These are phyloP conservation scores for Epinephelus moara DNA, from an alignment of 2,113 vertebrate species.

Conservation along the genomic window DNA sequence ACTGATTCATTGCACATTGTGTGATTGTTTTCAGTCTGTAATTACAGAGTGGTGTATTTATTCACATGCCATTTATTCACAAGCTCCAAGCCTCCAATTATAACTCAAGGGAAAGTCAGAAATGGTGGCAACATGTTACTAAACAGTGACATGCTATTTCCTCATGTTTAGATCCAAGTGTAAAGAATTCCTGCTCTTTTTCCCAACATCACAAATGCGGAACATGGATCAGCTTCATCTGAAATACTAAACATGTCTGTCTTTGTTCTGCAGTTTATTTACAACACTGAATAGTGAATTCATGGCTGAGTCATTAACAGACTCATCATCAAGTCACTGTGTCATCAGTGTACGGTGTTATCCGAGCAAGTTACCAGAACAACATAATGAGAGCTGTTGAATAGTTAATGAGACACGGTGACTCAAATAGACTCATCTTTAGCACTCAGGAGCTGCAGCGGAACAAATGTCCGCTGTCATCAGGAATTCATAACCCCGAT, in stretches of 20 bases:
- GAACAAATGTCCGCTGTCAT: conserved; percentile 13
- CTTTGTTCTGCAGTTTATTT: conserved; percentile 5
- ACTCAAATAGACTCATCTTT: conserved; percentile 8
- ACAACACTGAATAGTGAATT: fast-evolving
- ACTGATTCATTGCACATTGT: conserved; percentile 23
- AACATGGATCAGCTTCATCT: too few relatives aligned
- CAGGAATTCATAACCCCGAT: conserved; percentile 6
- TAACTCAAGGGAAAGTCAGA: not conserved
- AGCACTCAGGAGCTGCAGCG: not conserved
- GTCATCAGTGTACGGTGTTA: not conserved
- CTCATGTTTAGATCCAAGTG: not conserved
- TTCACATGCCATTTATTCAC: not conserved
- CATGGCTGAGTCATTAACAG: not conserved
- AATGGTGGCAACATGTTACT: not conserved
- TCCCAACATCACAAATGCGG: not conserved
- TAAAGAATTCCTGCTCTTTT: not conserved
- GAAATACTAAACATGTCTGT: not conserved
- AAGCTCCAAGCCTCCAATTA: not conserved
- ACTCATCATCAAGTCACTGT: not conserved
- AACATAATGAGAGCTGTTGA: conserved; percentile 18
- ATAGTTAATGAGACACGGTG: conserved; percentile 21
- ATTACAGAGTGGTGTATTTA: not conserved
- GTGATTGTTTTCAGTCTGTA: conserved; percentile 11
- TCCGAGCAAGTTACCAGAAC: conserved; percentile 17
- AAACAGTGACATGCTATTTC: not conserved